Base-by-base conservation (phyloP, 2,113 vertebrate genomes). In the Serilophus lunatus region DNA sequence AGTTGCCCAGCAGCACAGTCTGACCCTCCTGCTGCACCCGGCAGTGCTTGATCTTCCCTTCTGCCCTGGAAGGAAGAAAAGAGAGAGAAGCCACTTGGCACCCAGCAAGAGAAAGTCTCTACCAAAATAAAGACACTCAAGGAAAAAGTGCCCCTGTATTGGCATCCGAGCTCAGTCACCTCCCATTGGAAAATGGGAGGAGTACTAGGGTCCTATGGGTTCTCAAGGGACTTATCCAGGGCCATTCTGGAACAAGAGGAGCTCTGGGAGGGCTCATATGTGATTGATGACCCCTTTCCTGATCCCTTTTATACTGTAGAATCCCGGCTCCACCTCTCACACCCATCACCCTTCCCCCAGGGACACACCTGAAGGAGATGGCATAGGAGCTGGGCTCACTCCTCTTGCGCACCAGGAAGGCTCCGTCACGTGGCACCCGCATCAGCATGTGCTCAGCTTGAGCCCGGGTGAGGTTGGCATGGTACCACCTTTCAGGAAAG, bases 11-110 rank as follows among this genome's bases (percentile, higher is more conserved):
- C 92, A 99, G 98, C 95, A 99, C 98, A 0, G 97, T 98, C 97
- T 99, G 99, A 66, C 99, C 99, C 91, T 99, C 99, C 98, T 99
- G 99, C 97, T 99, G 99, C 79, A 99, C 99, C 2, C 99, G 98
- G 91, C 99, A 99, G 94, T 99, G 99, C 91, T 99, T 99, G 97
- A 99, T 99, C 98, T 99, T 99, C 53, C 99, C 99, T 96, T 99
- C 99, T 1, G 99, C 99, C 96, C 99, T 99, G 96, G n/a, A 35
- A 75, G 7, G 59, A 45, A 60, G 12, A n/a, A 47, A 51, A 77
- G 36, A 42, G 68, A 47, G 61, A 71, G 69, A 36, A 33, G 59
- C 10, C 33, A 14, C 71, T 86, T 47, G 56, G 81, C 8, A 65
- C 25, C 40, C 12, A 26, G 26, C 57, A 44, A 22, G 40, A 66